Evolutionary conservation across 2,888 invertebrate genomes (phyloP).

Genomic region (Agelastica alni): DNA sequence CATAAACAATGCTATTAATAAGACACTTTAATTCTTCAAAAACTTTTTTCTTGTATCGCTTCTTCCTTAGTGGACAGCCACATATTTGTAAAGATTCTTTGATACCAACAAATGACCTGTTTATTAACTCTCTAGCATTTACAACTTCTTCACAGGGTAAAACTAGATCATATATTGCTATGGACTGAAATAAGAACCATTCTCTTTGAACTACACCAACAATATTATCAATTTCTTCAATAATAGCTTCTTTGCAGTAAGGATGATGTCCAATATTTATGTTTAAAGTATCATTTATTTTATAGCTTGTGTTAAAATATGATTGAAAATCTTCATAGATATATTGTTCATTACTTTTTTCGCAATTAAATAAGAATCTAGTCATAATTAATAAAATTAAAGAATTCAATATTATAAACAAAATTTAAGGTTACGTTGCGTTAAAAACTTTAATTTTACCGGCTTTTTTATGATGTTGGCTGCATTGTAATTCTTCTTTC

Average conservation of each 20-base stretch:
- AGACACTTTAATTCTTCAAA: conserved; percentile 30
- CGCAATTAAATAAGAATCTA: conserved; percentile 25
- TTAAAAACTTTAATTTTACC: background rate
- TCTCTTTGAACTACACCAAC: conserved; percentile 37
- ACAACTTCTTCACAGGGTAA: conserved; percentile 31
- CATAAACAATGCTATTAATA: conserved; percentile 26
- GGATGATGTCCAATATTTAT: conserved; percentile 29
- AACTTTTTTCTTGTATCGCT: conserved; percentile 27
- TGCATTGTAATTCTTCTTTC: too few relatives aligned
- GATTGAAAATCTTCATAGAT: conserved; percentile 21
- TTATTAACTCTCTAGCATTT: conserved; percentile 40
- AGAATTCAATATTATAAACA: background rate
- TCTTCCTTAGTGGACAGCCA: conserved; percentile 26
- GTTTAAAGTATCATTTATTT: conserved; percentile 4
- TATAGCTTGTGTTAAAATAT: conserved; percentile 15
- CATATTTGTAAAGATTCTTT: conserved; percentile 34
- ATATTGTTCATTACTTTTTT: conserved; percentile 16
- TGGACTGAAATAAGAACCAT: conserved; percentile 46
- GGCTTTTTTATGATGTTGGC: background rate
- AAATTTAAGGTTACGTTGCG: background rate
- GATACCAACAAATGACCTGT: conserved; percentile 36
- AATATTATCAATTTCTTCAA: conserved; percentile 40
- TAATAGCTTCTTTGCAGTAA: conserved; percentile 33
- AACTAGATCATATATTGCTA: conserved; percentile 39
- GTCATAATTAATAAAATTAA: conserved; percentile 2